phyloP scores from a whole-genome alignment of 2,113 vertebrate species.

The Sapajus apella region DNA sequence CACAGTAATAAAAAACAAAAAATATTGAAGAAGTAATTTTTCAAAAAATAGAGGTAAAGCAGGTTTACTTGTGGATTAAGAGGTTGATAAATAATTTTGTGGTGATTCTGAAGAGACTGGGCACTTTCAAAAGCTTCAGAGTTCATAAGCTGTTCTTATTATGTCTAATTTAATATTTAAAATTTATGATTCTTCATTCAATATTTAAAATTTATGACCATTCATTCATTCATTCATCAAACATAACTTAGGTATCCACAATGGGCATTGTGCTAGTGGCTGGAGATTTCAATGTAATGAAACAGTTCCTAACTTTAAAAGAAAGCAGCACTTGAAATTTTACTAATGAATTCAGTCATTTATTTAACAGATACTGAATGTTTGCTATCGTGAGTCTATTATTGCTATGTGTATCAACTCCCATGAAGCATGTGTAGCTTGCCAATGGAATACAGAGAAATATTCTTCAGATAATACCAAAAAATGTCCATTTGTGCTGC shows the following conservation, averaged over 20 bases:
- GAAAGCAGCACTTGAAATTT: neutral
- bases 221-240: neutral
- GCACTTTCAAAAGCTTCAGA: neutral
- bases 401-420: neutral
- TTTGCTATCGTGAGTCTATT: no score
- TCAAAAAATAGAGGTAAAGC: neutral
- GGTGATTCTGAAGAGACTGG: neutral
- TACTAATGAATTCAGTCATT: neutral
- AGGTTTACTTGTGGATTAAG: neutral
- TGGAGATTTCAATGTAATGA: neutral
- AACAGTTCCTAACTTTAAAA: neutral
- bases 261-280: neutral
- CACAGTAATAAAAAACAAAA: constrained; percentile 9
- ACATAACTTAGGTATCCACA: neutral
- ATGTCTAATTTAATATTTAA: neutral
- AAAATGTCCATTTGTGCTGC: neutral
- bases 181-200: neutral
- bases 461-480: neutral
- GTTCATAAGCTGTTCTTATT: neutral
- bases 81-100: neutral
- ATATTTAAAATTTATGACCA: neutral
- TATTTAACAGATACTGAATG: neutral
- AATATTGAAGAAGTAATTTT: neutral
- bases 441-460: neutral
- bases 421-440: neutral